Base-by-base conservation (phyloP, 2,113 vertebrate species). In the Heliornis fulica region DNA sequence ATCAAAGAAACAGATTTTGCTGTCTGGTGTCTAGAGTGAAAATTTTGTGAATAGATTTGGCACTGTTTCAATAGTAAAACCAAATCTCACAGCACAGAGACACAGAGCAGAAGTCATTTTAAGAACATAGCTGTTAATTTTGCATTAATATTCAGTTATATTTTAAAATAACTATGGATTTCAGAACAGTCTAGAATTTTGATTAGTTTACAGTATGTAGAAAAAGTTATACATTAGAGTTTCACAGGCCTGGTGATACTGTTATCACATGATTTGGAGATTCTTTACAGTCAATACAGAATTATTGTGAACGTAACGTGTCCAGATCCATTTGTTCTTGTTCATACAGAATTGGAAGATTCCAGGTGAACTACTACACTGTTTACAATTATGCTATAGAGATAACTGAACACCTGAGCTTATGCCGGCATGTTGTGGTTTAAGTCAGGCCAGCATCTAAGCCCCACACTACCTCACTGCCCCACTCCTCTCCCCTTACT, bases 401-500 rank as follows among this genome's bases (percentile, higher is more conserved):
- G 59, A 36, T 14, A 88, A 18, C 54, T n/a, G 76, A 68, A 50
- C 12, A n/a, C 3, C 6, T 60, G 19, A 65, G 0, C 19, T 82
- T 88, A 25, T 46, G 21, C 22, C 18, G 64, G 41, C 21, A 66
- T 51, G 18, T 34, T 50, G 41, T 77, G 28, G 3, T 48, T 89
- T 51, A 43, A 59, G 6, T 11, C 13, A 9, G 10, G 17, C 15
- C 31, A 85, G 11, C 26, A 63, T 15, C 31, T 6, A 4, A 77
- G 11, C 1, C 26, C 17, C 38, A 56, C 1, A 41, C 8, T 41
- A 2, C 26, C 3, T 23, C 50, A 21, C 10, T 46, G 10, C 6
- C 7, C 5, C 0, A 16, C 5, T 6, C 7, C 5, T 16, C 1
- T 25, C 6, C 7, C 6, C 5, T 14, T 3, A 36, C 3, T 12